Base-by-base conservation (phyloP, 2,113 vertebrate genomes). In the Etheostoma cragini region DNA sequence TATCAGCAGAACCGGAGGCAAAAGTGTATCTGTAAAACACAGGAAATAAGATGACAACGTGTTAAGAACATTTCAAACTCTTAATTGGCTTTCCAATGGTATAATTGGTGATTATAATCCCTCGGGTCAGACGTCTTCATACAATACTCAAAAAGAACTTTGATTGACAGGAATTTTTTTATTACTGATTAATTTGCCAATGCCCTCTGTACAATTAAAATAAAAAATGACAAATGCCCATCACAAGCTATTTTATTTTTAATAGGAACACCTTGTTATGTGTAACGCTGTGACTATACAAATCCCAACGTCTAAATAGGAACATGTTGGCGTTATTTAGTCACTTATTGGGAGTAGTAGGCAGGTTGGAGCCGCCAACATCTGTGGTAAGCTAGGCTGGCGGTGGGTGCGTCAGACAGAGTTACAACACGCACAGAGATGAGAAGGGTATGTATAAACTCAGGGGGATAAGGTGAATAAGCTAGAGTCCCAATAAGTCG, bases 1-100 rank as follows among this genome's bases (percentile, higher is more conserved):
- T 99, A 94, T 99, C 98, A 33, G 98, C 98, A 85, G 98, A 99
- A 72, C 98, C 98, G 80, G 98, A 99, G 1, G 98, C 98, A 93
- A 99, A 99, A 0, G 98, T 99, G 80, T 99, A 99, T 93, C 98
- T 99, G 89, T 53, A 47, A 90, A 90, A 68, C 85, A 92, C 38
- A 66, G 46, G 2, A 35, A 45, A 45, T 5, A 33, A 45, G 1
- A 52, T 0, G 45, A 17, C 61, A 16, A 38, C 16, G 24, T 38
- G 30, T 52, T 65, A 0, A 21, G 22, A 16, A 63, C 6, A 24
- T 13, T 17, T 24, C 1, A 16, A 62, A 35, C n/a, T 5, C 14
- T 52, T 30, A 5, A 19, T 64, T 6, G 19, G 4, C 45, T 74
- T 33, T 8, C 46, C 15, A 14, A 33, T 8, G 53, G 33, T 19